Evolutionary conservation across 2,888 invertebrate genomes (phyloP), one percentile per base, ranked within the genome.

Genomic region (Sisyra nigra): DNA sequence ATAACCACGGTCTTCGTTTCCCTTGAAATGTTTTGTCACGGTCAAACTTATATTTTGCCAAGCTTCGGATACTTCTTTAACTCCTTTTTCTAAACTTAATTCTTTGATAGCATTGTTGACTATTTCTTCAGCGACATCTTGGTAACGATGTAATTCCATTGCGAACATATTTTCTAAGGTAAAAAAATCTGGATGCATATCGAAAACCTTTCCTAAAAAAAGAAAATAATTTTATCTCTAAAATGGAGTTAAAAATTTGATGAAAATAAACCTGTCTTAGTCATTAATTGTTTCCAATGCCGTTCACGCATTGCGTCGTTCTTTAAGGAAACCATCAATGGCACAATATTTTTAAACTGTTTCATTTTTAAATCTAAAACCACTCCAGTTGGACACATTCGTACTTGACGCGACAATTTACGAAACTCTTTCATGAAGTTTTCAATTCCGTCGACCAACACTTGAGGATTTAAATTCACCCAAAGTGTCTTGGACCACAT

Each of bases 151-250:
- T 46, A 92, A 63, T 54, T 93, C 83, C 92, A 93, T 92, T 2
- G 81, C 74, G 57, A 93, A 93, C 78, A 93, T 84, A 56, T 91
- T 88, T 46, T 87, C 86, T 46, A 93, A 64, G 0, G 91, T 92
- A 53, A 93, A 92, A n/a, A 81, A 73, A 14, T 86, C 82, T 3
- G 87, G 79, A 2, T 83, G 72, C 81, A 92, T 89, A 54, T 92
- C 89, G 57, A 92, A 92, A 47, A 72, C 66, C 53, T 78, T 69
- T 10, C 72, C 76, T 71, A 52, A n/a, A 47, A 29, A 14, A 8
- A 32, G 10, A 24, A 14, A 13, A 11, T 6, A 30, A 9, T 32
- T 38, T 36, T 35, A 38, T 10, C 17, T 18, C 3, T 15, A 24
- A 39, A 11, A 2, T 24, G 18, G 30, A 41, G 11, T 15, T 10